Conservation (phyloP, 2,888 invertebrate species). For the Sycophila texana region DNA sequence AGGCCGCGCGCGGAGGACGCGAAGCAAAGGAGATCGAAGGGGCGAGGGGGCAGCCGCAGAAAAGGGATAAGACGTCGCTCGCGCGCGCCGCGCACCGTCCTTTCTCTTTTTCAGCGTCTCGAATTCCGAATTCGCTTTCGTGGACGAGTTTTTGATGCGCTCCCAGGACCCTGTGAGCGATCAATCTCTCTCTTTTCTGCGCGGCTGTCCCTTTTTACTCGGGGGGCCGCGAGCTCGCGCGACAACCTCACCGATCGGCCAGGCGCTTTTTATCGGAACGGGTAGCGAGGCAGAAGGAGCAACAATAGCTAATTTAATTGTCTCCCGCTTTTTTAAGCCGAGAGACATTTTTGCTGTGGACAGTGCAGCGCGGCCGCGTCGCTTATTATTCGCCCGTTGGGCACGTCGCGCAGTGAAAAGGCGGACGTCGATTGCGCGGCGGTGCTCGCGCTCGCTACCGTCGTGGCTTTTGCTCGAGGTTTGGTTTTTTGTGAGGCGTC, state of each 20-base stretch:
- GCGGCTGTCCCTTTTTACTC: constrained; percentile 3
- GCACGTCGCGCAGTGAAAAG: neutral
- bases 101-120: constrained; percentile 14
- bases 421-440: neutral
- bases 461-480: neutral
- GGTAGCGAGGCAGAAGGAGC: neutral
- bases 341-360: constrained; percentile 15
- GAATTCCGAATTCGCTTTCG: constrained; percentile 48
- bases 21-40: neutral
- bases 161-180: constrained; percentile 36
- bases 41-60: neutral
- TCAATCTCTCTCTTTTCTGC: constrained; percentile 38
- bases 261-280: neutral
- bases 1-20: constrained; percentile 18
- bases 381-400: constrained; percentile 9
- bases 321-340: constrained; percentile 23
- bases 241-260: neutral
- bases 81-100: neutral
- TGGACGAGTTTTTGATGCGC: constrained; percentile 52
- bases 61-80: constrained; percentile 16
- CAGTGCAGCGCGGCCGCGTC: neutral
- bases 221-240: neutral
- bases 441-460: neutral
- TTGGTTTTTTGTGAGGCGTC: neutral
- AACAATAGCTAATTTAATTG: constrained; percentile 53